These are phyloP conservation scores for Eira barbara DNA, from an alignment of 2,113 vertebrate genomes.

Conservation along the genomic window DNA sequence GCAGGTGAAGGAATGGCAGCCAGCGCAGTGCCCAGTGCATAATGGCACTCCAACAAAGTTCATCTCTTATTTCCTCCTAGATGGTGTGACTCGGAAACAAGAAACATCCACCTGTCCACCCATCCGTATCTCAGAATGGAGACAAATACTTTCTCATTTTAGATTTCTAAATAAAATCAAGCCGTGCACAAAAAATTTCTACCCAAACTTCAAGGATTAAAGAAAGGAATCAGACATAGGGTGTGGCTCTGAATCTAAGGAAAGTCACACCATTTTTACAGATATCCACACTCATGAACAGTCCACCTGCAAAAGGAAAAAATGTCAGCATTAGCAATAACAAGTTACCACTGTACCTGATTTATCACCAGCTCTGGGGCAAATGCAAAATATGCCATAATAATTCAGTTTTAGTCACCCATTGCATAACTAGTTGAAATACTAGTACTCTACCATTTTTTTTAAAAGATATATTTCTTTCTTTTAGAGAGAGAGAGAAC, in stretches of 20 bases:
- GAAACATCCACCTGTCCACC: background rate
- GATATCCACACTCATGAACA: background rate
- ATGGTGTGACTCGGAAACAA: background rate
- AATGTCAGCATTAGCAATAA: background rate
- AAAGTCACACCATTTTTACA: background rate
- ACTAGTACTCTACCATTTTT: background rate
- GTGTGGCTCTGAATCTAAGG: background rate
- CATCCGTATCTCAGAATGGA: background rate
- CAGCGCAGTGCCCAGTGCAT: background rate
- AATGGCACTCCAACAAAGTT: background rate
- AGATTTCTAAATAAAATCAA: conserved; percentile 12
- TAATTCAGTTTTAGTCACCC: background rate
- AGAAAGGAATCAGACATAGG: background rate
- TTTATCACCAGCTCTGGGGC: background rate
- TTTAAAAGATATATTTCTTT: background rate
- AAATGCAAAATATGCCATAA: background rate
- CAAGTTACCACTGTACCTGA: background rate
- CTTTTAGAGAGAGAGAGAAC: background rate
- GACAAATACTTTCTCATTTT: background rate
- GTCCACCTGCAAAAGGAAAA: background rate
- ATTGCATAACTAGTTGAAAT: background rate
- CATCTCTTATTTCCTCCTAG: background rate
- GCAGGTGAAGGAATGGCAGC: background rate
- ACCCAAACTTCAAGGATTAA: background rate
- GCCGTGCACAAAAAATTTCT: background rate